Conservation (phyloP, 2,113 vertebrate species). For the Petromus typicus region DNA sequence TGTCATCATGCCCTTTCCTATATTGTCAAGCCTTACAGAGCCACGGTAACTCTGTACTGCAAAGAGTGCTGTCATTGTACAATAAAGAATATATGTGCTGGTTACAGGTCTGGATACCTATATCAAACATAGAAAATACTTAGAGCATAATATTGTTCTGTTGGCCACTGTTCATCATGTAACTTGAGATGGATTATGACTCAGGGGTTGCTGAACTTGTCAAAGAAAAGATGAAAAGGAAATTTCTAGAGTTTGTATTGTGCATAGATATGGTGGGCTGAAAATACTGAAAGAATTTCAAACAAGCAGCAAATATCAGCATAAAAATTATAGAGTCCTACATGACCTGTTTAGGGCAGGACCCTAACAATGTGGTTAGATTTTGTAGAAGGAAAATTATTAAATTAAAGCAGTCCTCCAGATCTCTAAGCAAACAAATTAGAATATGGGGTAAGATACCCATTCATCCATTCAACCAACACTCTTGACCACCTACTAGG, state of each 20-base stretch:
- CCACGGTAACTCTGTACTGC: background rate
- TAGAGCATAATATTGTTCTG: background rate
- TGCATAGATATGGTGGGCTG: background rate
- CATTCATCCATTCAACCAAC: background rate
- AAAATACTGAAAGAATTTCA: background rate
- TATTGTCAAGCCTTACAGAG: background rate
- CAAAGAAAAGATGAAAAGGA: background rate
- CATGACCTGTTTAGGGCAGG: background rate
- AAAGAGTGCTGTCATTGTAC: background rate
- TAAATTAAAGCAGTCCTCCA: background rate
- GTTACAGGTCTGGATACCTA: background rate
- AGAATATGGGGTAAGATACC: background rate
- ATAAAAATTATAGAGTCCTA: background rate
- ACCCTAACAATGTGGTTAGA: background rate
- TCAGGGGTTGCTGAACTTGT: conserved; percentile 4
- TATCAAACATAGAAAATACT: background rate
- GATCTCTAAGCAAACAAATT: background rate
- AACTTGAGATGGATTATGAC: background rate
- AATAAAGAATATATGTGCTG: background rate
- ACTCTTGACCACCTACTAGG: background rate
- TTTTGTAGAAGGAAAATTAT: background rate
- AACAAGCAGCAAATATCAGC: background rate
- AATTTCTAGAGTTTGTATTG: background rate
- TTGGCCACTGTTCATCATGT: background rate
- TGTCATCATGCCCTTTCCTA: background rate